These are phyloP conservation scores for Notiomystis cincta DNA, from an alignment of 2,113 vertebrate genomes.

Conservation along the genomic window DNA sequence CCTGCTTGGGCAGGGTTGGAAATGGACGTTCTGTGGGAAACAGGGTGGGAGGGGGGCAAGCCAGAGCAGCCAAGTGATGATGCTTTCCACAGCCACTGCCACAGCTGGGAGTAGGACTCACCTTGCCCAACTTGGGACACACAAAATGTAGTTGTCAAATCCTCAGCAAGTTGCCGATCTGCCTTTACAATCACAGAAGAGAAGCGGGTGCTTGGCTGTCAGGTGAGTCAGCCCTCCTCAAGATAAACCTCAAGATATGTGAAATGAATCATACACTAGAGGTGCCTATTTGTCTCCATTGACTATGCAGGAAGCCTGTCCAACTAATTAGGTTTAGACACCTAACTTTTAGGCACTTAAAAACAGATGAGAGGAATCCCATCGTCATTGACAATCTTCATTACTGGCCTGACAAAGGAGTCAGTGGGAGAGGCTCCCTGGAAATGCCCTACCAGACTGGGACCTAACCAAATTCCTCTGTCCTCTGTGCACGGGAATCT, in stretches of 20 bases:
- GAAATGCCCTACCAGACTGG: not conserved
- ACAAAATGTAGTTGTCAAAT: not conserved
- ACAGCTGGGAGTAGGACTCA: not conserved
- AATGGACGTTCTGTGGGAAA: not conserved
- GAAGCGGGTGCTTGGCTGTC: not conserved
- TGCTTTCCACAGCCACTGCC: not conserved
- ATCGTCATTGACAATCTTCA: fast-evolving
- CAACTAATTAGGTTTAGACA: slow-evolving; percentile 1
- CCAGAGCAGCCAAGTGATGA: not conserved
- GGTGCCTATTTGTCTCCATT: slow-evolving; percentile 44
- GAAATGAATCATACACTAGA: not conserved
- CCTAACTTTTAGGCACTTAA: slow-evolving; percentile 10
- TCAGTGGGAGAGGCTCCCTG: not conserved
- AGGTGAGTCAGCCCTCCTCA: slow-evolving; percentile 35
- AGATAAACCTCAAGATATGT: slow-evolving; percentile 40
- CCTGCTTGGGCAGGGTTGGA: not conserved
- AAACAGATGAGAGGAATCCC: not conserved
- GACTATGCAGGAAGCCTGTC: not conserved
- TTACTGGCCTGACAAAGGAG: not conserved
- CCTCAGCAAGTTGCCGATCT: not conserved
- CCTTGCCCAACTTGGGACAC: not conserved
- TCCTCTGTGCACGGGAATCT: not conserved
- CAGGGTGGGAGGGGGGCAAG: not conserved
- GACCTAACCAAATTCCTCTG: not conserved
- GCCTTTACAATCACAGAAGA: not conserved